phyloP scores from a whole-genome alignment of 2,797 vertebrate genomes.

The Oreochromis mossambicus region DNA sequence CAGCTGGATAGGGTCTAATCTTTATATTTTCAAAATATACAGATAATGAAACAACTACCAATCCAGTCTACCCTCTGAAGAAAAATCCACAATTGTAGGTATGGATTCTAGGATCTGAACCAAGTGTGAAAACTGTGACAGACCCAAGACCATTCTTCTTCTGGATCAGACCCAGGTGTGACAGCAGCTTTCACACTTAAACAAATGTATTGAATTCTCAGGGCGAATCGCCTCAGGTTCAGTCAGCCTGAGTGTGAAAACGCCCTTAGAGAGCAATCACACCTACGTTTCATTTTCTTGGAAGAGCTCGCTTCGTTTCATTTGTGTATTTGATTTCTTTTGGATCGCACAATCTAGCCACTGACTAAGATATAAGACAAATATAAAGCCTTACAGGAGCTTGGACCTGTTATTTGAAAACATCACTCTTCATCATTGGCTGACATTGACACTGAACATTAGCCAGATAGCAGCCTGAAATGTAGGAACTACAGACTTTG shows the following conservation, averaged over 20 bases:
- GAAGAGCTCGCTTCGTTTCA: not conserved
- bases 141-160: not conserved
- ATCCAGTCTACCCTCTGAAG: not conserved
- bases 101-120: not conserved
- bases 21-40: not conserved
- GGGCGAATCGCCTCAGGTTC: slow-evolving; percentile 8
- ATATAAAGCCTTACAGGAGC: not conserved
- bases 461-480: not conserved
- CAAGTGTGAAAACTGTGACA: not conserved
- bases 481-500: not conserved
- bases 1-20: not conserved
- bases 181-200: slow-evolving; percentile 20
- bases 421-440: not conserved
- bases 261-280: slow-evolving; percentile 17
- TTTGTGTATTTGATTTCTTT: not conserved
- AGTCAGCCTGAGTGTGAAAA: slow-evolving; percentile 11
- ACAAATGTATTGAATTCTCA: not conserved
- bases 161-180: slow-evolving; percentile 27
- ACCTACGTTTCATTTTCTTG: slow-evolving; percentile 15
- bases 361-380: not conserved
- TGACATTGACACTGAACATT: not conserved
- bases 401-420: not conserved
- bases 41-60: not conserved
- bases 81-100: not conserved
- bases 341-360: not conserved